Percentiles rank a stretch among this genome's conserved stretches.
phyloP scores from a whole-genome alignment of 2,113 vertebrate species.

The Rhinoderma darwinii region DNA sequence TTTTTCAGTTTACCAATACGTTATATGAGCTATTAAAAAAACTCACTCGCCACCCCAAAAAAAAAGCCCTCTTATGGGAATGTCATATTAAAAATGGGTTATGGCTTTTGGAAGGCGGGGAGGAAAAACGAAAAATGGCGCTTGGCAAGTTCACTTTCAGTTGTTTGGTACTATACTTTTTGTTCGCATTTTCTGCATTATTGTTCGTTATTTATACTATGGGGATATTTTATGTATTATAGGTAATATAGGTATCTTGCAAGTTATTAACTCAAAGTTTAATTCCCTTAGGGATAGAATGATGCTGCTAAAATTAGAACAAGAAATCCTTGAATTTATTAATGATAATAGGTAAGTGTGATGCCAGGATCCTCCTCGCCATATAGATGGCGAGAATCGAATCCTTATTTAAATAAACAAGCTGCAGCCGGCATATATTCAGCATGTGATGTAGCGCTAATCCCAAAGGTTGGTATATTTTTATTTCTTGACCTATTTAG shows the following conservation, averaged over 20 bases:
- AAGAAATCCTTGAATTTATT: slow-evolving; percentile 99
- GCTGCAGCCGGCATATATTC: slow-evolving; percentile 13
- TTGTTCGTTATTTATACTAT: not conserved
- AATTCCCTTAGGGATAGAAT: slow-evolving; percentile 89
- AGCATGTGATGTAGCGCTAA: slow-evolving; percentile 40
- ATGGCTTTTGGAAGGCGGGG: too few species aligned
- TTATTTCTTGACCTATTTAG: slow-evolving; percentile 48
- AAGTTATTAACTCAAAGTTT: not conserved
- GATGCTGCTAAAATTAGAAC: slow-evolving; percentile 99
- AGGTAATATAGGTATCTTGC: not conserved
- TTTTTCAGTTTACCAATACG: too few species aligned
- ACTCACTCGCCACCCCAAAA: too few species aligned
- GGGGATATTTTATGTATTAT: not conserved
- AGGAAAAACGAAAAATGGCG: too few species aligned
- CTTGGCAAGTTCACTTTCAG: too few species aligned
- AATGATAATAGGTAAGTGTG: slow-evolving; percentile 93
- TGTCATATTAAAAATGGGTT: too few species aligned
- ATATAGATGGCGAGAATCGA: not conserved
- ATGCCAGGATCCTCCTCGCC: not conserved
- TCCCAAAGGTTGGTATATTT: slow-evolving; percentile 56
- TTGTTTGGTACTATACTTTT: not conserved
- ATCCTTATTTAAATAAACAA: slow-evolving; percentile 3
- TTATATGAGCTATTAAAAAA: too few species aligned
- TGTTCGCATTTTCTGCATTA: not conserved
- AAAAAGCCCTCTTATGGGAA: too few species aligned